Conservation (phyloP, 2,797 vertebrate species). For the Anniella stebbinsi region DNA sequence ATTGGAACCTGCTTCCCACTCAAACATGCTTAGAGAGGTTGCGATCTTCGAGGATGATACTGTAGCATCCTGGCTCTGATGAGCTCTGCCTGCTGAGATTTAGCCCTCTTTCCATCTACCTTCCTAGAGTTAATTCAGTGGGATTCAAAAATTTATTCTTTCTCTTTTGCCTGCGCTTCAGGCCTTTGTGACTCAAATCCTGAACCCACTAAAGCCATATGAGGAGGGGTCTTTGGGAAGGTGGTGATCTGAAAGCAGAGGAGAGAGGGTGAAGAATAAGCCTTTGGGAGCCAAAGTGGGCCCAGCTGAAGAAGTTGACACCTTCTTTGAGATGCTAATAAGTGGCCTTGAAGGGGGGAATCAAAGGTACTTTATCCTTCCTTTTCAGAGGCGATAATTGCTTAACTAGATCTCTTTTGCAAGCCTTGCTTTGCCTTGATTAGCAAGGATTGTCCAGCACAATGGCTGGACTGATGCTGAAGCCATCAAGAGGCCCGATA, state of each 20-base stretch:
- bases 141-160: slow-evolving; percentile 64
- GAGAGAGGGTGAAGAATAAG: slow-evolving; percentile 75
- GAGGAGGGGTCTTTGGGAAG: slow-evolving; percentile 74
- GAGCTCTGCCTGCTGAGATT: background rate
- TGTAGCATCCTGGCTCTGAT: too few species aligned
- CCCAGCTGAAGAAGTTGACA: slow-evolving; percentile 79
- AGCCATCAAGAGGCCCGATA: slow-evolving; percentile 59
- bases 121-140: slow-evolving; percentile 73
- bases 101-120: slow-evolving; percentile 30
- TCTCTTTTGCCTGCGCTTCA: slow-evolving; percentile 42
- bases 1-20: too few species aligned
- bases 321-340: slow-evolving; percentile 86
- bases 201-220: slow-evolving; percentile 71
- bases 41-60: too few species aligned
- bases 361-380: slow-evolving; percentile 80
- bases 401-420: slow-evolving; percentile 83
- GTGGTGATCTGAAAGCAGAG: slow-evolving; percentile 77
- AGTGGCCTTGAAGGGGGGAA: slow-evolving; percentile 74
- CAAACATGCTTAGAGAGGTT: too few species aligned
- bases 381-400: slow-evolving; percentile 82
- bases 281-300: slow-evolving; percentile 73
- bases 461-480: slow-evolving; percentile 79
- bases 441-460: slow-evolving; percentile 77
- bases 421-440: slow-evolving; percentile 74
- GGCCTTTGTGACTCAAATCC: slow-evolving; percentile 66